Base-by-base conservation (phyloP, 2,113 vertebrate species). In the Thunnus maccoyii region DNA sequence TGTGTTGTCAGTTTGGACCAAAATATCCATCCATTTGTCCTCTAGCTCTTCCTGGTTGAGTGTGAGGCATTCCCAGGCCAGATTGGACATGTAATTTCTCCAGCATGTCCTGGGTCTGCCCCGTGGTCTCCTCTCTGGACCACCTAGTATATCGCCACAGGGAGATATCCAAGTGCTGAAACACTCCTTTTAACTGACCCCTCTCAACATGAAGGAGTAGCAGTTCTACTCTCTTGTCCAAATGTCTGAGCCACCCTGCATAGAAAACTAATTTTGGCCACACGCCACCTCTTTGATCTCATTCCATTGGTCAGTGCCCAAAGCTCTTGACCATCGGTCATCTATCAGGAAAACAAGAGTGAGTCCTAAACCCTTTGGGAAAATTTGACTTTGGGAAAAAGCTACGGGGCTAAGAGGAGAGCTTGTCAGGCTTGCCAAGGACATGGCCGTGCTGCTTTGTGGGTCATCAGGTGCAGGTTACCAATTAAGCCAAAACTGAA, bases 21-120 rank as follows among this genome's bases (percentile, higher is more conserved):
- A 67, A 74, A 68, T 16, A 62, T 36, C 30, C 22, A 58, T 64
- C 47, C 18, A 47, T 18, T 18, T 32, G 10, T 67, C 61, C 12
- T 81, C 5, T 27, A 41, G 48, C 15, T 65, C 7, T 17, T 58
- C 18, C 61, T 13, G 41, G 56, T 17, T 56, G 20, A 27, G 4
- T 57, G 11, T 0, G 8, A 73, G 25, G 30, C 4, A 0, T 27
- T 63, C 11, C 15, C 6, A 51, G 14, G 55, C 22, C 67, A 27
- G 20, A 22, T 10, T 11, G 9, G 18, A 20, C 46, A 11, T 62
- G 36, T 17, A 36, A 54, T 27, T 48, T 17, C 16, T 72, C 4
- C 55, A n/a, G 25, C 6, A 2, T n/a, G 30, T 13, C 25, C 15
- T 50, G 18, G 15, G 41, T 46, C 48, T 15, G 5, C 15, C 14